A percentile compares a stretch with the other conserved stretches of the same genome.
phyloP scores from a whole-genome alignment of 1,140 invertebrate species.

The Coenobita brevimanus region DNA sequence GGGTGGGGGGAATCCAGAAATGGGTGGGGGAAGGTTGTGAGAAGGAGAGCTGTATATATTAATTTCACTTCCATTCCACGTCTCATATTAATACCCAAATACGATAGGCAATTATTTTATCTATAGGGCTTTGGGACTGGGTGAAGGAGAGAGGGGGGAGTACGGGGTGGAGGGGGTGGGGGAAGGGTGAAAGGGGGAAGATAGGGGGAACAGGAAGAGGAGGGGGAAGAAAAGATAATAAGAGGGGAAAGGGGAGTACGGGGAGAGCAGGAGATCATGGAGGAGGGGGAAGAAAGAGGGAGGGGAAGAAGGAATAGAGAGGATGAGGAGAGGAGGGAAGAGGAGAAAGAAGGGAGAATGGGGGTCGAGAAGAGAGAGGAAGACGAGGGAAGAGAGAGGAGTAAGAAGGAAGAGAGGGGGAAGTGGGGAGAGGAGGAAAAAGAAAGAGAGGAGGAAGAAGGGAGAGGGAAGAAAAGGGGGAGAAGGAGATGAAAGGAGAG shows the following conservation, averaged over 20 bases:
- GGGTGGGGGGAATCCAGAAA: too few relatives aligned
- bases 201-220: background rate
- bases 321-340: background rate
- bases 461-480: background rate
- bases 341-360: background rate
- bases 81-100: too few relatives aligned
- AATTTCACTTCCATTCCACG: too few relatives aligned
- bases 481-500: conserved; percentile 2
- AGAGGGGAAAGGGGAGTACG: background rate
- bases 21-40: too few relatives aligned
- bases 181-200: background rate
- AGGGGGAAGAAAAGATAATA: background rate
- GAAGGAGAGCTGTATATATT: too few relatives aligned
- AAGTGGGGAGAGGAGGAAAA: conserved; percentile 21
- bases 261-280: background rate
- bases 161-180: background rate
- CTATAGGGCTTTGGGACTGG: too few relatives aligned
- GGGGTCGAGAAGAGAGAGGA: background rate
- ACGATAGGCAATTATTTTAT: too few relatives aligned
- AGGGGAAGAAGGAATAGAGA: background rate
- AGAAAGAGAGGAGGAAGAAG: background rate
- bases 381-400: background rate
- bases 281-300: too few relatives aligned
- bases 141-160: conserved; percentile 1
- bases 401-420: conserved; percentile 17